phyloP scores from a whole-genome alignment of 2,797 vertebrate genomes.

The Tympanoctomys barrerae region DNA sequence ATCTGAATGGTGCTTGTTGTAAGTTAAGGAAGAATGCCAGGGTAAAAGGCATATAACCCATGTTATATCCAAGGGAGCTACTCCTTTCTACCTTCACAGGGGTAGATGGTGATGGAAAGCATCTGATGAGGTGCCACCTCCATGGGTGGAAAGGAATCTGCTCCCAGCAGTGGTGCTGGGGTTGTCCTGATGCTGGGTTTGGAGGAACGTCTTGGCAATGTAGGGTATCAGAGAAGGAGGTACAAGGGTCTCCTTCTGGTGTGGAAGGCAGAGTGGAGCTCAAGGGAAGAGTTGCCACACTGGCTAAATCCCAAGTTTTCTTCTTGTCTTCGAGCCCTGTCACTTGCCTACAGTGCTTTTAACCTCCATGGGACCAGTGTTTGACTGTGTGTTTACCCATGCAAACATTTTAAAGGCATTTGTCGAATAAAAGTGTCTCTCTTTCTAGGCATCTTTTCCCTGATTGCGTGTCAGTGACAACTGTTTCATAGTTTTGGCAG shows the following conservation, averaged over 20 bases:
- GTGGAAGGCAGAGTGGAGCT: not conserved
- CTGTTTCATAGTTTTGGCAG: not conserved
- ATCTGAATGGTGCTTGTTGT: not conserved
- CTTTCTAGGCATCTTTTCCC: not conserved
- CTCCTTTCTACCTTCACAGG: not conserved
- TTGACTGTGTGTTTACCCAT: not conserved
- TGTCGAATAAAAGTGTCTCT: not conserved
- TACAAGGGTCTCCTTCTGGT: fast-evolving
- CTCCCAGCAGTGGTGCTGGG: not conserved
- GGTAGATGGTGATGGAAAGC: not conserved
- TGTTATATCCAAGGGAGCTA: not conserved
- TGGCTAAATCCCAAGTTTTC: not conserved
- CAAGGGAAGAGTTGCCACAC: not conserved
- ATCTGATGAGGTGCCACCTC: not conserved
- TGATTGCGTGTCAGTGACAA: not conserved
- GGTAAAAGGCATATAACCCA: fast-evolving
- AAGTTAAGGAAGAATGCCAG: not conserved
- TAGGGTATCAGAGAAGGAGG: not conserved
- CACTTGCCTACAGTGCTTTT: not conserved
- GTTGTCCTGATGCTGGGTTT: not conserved
- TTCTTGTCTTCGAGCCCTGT: not conserved
- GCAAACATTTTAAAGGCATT: not conserved
- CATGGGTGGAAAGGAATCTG: not conserved
- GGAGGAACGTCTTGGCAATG: not conserved
- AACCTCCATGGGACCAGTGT: not conserved